phyloP scores from a whole-genome alignment of 2,888 invertebrate genomes.

The Agrypnus murinus region DNA sequence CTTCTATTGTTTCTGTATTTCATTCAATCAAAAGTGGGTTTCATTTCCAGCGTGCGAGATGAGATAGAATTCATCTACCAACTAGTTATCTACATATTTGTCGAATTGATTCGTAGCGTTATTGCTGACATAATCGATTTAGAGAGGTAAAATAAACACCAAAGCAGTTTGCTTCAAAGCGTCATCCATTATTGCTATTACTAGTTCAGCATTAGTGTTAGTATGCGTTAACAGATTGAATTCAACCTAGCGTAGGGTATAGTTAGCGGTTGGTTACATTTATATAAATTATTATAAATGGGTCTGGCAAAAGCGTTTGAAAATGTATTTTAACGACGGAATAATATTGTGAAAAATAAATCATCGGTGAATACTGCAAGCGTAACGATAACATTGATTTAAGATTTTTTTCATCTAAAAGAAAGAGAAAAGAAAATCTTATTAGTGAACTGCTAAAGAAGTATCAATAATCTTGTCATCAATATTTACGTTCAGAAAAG shows the following conservation, averaged over 20 bases:
- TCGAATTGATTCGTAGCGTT: slow-evolving; percentile 37
- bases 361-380: too few species aligned
- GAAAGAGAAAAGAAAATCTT: slow-evolving; percentile 6
- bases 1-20: slow-evolving; percentile 1
- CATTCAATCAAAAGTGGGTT: neutral
- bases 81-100: slow-evolving; percentile 42
- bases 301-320: too few species aligned
- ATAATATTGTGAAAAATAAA: too few species aligned
- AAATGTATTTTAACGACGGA: too few species aligned
- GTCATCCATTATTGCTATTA: slow-evolving; percentile 30
- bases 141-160: slow-evolving; percentile 38
- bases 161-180: slow-evolving; percentile 32
- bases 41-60: neutral
- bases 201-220: slow-evolving; percentile 36
- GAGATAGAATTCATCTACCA: slow-evolving; percentile 17
- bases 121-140: slow-evolving; percentile 42
- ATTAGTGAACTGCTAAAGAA: neutral
- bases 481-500: slow-evolving; percentile 10
- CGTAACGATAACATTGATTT: neutral
- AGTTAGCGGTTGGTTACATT: slow-evolving; percentile 17
- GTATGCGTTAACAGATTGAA: slow-evolving; percentile 33
- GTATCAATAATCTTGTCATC: neutral
- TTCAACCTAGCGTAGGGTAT: slow-evolving; percentile 1
- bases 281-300: neutral
- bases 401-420: neutral